These are phyloP conservation scores for Hyposmocoma kahamanoa DNA, from an alignment of 1,140 invertebrate genomes.

Conservation along the genomic window DNA sequence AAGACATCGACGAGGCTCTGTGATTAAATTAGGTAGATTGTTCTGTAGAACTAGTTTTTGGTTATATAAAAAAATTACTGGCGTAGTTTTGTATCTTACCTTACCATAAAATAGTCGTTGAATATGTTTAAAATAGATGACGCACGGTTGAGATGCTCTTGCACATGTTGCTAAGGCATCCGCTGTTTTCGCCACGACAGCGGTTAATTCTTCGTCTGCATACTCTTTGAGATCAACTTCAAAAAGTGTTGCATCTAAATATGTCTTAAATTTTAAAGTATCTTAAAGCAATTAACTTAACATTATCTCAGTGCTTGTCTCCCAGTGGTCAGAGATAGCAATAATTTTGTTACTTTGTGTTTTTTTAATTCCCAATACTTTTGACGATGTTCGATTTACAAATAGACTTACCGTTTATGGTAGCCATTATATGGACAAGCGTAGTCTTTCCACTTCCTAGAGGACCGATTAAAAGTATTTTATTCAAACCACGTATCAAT, in stretches of 20 bases:
- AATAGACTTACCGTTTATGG: constrained; percentile 32
- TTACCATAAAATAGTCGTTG: constrained; percentile 31
- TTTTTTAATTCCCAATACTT: no score
- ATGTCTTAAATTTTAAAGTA: no score
- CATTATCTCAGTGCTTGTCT: background rate
- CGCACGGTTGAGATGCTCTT: constrained; percentile 26
- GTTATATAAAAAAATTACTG: no score
- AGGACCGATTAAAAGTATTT: constrained; percentile 38
- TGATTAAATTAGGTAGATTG: no score
- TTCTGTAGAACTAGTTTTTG: no score
- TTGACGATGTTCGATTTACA: no score
- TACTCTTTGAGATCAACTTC: constrained; percentile 21
- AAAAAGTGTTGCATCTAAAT: constrained; percentile 33
- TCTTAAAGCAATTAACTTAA: no score
- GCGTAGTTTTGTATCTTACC: no score
- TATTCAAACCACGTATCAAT: constrained; percentile 22
- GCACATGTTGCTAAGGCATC: constrained; percentile 21
- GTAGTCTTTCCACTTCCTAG: constrained; percentile 29
- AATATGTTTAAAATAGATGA: constrained; percentile 31
- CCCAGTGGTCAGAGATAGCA: background rate
- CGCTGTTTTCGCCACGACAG: no score
- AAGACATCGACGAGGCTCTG: no score
- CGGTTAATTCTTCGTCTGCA: background rate
- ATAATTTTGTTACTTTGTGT: no score
- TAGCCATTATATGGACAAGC: constrained; percentile 34